These are phyloP conservation scores for Phrynosoma platyrhinos DNA, from an alignment of 2,113 vertebrate genomes.

Conservation along the genomic window DNA sequence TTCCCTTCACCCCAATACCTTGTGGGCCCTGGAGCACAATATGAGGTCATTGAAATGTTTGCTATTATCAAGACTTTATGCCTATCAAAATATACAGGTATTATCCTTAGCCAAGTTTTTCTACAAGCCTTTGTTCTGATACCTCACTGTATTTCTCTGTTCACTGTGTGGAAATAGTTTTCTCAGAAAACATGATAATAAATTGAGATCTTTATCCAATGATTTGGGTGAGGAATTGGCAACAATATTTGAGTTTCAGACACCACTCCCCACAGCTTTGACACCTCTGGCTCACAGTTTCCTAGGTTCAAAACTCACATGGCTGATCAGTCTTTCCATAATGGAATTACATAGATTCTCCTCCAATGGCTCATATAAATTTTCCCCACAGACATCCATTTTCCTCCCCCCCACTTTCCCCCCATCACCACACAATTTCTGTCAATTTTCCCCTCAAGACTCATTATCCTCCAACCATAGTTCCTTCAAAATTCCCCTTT, in stretches of 20 bases:
- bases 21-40: slow-evolving; percentile 11
- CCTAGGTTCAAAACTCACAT: not conserved
- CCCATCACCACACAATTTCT: not conserved
- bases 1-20: slow-evolving; percentile 27
- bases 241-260: not conserved
- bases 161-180: slow-evolving; percentile 2
- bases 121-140: slow-evolving; percentile 26
- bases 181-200: not conserved
- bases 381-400: not conserved
- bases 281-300: not conserved
- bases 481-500: not conserved
- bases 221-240: not conserved
- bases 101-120: slow-evolving; percentile 34
- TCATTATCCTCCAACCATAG: not conserved
- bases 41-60: not conserved
- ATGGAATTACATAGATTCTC: not conserved
- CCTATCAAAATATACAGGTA: not conserved
- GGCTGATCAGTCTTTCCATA: not conserved
- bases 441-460: too few species aligned
- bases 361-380: not conserved
- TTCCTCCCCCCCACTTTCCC: not conserved
- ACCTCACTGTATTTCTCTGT: not conserved
- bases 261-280: not conserved
- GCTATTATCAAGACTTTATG: slow-evolving; percentile 41
- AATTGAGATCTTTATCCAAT: not conserved